Evolutionary conservation across 2,888 invertebrate genomes (phyloP).

Genomic region (Dilophus febrilis): DNA sequence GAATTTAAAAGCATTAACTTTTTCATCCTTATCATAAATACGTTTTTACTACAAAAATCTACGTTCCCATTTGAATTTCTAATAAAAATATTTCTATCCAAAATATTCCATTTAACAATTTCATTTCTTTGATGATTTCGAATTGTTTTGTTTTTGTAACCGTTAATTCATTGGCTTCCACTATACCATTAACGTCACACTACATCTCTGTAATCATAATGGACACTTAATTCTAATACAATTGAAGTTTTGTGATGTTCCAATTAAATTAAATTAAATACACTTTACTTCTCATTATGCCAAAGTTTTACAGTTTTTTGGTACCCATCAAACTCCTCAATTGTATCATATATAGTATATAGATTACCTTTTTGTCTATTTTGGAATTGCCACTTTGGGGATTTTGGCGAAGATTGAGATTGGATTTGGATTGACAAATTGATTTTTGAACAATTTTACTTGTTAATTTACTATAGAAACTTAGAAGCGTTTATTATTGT

Average conservation of each 20-base stretch:
- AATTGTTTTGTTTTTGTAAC: constrained; percentile 38
- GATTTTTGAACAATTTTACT: no score
- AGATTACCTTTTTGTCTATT: no score
- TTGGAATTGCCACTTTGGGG: no score
- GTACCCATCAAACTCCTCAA: constrained; percentile 14
- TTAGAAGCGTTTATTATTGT: no score
- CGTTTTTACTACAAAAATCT: no score
- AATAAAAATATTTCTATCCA: constrained; percentile 66
- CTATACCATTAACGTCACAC: no score
- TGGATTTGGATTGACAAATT: no score
- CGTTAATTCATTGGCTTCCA: constrained; percentile 68
- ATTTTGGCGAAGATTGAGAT: no score
- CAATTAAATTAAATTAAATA: constrained; percentile 79
- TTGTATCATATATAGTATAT: constrained; percentile 1
- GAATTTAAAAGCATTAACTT: no score
- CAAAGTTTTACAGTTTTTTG: constrained; percentile 54
- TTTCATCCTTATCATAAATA: no score
- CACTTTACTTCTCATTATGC: constrained; percentile 56
- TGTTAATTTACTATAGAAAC: no score
- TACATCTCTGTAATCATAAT: constrained; percentile 73
- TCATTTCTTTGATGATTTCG: constrained; percentile 13
- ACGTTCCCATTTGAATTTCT: constrained; percentile 80
- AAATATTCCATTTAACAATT: constrained; percentile 45
- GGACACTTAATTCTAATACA: constrained; percentile 79
- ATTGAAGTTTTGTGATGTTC: constrained; percentile 76